Evolutionary conservation across 1,140 invertebrate genomes (phyloP).

Genomic region (Antheraea pernyi): DNA sequence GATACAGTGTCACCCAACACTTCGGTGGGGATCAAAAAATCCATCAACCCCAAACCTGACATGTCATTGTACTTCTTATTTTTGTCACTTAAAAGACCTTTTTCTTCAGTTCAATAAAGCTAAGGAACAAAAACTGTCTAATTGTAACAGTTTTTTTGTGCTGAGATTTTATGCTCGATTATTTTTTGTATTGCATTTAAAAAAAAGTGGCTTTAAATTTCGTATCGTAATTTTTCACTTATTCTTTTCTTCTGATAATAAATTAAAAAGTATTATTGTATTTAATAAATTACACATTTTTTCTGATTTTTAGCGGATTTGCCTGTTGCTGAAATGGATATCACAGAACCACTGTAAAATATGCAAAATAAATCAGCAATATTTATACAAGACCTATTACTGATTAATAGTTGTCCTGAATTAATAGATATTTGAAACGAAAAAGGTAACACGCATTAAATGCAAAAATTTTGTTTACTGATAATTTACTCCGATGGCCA

Average conservation of each 20-base stretch:
- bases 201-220: neutral
- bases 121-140: constrained; percentile 73
- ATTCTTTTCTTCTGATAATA: too few relatives aligned
- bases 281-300: too few relatives aligned
- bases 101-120: constrained; percentile 53
- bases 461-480: neutral
- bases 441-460: neutral
- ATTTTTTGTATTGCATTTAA: constrained; percentile 47
- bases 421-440: neutral
- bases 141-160: constrained; percentile 76
- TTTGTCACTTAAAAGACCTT: constrained; percentile 73
- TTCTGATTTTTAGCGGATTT: too few relatives aligned
- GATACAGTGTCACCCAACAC: constrained; percentile 70
- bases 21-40: constrained; percentile 49
- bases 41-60: constrained; percentile 67
- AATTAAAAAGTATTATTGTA: too few relatives aligned
- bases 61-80: constrained; percentile 70
- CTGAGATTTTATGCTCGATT: constrained; percentile 72
- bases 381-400: too few relatives aligned
- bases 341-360: too few relatives aligned
- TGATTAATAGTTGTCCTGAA: too few relatives aligned
- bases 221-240: neutral
- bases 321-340: too few relatives aligned
- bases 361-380: too few relatives aligned
- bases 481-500: neutral